Evolutionary conservation across 2,888 invertebrate genomes (phyloP).

Genomic region (Epinotia brunnichana): DNA sequence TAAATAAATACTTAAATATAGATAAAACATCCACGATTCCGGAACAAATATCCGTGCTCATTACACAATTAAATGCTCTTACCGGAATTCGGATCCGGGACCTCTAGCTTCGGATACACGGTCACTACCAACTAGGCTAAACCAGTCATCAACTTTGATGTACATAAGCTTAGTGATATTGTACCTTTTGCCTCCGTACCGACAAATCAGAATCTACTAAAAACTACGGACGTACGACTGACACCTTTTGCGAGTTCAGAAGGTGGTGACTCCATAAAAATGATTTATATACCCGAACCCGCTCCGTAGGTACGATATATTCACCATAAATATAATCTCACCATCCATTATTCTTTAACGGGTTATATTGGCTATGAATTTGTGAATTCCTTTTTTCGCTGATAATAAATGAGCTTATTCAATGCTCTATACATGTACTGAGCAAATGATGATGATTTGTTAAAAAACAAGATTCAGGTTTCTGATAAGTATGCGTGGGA

Average conservation of each 20-base stretch:
- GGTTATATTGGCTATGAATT: slow-evolving; percentile 40
- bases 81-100: too few species aligned
- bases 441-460: not conserved
- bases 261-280: slow-evolving; percentile 27
- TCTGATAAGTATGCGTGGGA: not conserved
- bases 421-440: not conserved
- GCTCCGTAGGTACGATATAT: slow-evolving; percentile 6
- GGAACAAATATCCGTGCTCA: too few species aligned
- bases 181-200: too few species aligned
- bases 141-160: too few species aligned
- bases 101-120: too few species aligned
- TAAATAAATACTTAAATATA: too few species aligned
- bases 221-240: too few species aligned
- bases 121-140: too few species aligned
- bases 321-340: slow-evolving; percentile 28
- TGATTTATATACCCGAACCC: slow-evolving; percentile 20
- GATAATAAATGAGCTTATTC: slow-evolving; percentile 12
- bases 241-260: not conserved
- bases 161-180: too few species aligned
- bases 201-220: too few species aligned
- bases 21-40: too few species aligned
- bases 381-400: slow-evolving; percentile 17
- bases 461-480: not conserved
- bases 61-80: too few species aligned
- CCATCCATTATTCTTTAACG: slow-evolving; percentile 38